These are phyloP conservation scores for Typhlichthys subterraneus DNA, from an alignment of 2,797 vertebrate species.

Conservation along the genomic window DNA sequence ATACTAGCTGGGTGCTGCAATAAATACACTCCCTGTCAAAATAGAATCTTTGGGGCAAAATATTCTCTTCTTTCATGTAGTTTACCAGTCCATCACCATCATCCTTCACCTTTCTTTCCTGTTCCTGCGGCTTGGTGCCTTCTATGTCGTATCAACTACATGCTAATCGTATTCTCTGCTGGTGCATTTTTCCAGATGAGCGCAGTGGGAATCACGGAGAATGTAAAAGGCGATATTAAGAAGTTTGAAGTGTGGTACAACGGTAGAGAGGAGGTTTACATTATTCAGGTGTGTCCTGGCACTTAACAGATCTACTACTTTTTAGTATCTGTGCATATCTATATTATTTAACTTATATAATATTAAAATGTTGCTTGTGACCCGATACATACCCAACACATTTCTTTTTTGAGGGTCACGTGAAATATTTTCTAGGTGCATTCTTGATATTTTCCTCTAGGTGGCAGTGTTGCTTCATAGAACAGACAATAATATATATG, in stretches of 20 bases:
- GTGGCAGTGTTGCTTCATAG: slow-evolving; percentile 63
- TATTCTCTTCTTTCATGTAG: too few species aligned
- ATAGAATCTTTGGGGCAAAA: too few species aligned
- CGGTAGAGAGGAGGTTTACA: slow-evolving; percentile 93
- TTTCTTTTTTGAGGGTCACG: background rate
- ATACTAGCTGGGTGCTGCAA: too few species aligned
- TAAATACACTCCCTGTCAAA: too few species aligned
- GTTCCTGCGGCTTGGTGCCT: background rate
- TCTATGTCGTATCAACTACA: background rate
- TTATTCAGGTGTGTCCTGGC: slow-evolving; percentile 84
- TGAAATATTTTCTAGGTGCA: background rate
- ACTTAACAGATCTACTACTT: background rate
- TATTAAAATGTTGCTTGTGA: slow-evolving; percentile 3
- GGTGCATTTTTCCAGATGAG: slow-evolving; percentile 82
- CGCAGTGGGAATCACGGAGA: slow-evolving; percentile 91
- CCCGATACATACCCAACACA: too few species aligned
- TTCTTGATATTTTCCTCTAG: slow-evolving; percentile 40
- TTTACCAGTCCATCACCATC: too few species aligned
- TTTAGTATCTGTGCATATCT: too few species aligned
- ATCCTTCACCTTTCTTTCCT: background rate
- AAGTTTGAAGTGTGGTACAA: slow-evolving; percentile 96
- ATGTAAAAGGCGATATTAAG: slow-evolving; percentile 89
- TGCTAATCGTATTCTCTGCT: too few species aligned
- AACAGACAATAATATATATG: background rate
- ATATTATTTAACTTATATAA: too few species aligned